Evolutionary conservation across 2,113 vertebrate genomes (phyloP).

Genomic region (Eolophus roseicapilla): DNA sequence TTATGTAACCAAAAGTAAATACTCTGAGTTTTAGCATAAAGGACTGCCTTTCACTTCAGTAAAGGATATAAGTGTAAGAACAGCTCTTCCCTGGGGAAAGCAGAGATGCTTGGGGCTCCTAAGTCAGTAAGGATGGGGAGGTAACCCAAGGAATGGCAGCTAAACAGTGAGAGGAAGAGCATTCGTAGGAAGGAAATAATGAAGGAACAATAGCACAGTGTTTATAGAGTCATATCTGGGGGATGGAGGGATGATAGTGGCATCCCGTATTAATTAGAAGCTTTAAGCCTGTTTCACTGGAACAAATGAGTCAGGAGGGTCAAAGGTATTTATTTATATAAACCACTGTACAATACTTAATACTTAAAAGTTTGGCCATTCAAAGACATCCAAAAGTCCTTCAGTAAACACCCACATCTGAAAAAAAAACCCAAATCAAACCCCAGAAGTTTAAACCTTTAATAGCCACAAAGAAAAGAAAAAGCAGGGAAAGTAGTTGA

Average conservation of each 20-base stretch:
- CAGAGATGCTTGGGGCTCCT: neutral
- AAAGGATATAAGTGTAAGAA: neutral
- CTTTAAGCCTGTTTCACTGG: neutral
- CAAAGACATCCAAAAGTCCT: neutral
- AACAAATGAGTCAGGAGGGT: neutral
- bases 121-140: neutral
- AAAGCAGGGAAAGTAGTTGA: neutral
- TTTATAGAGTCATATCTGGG: neutral
- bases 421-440: neutral
- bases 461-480: neutral
- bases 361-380: neutral
- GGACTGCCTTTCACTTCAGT: neutral
- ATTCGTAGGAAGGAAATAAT: neutral
- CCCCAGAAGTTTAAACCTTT: neutral
- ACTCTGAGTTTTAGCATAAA: neutral
- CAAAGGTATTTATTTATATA: neutral
- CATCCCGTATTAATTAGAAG: slow-evolving; percentile 9
- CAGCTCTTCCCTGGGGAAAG: neutral
- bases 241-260: neutral
- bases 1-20: neutral
- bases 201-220: neutral
- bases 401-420: neutral
- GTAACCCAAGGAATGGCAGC: neutral
- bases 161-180: neutral
- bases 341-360: neutral